These are phyloP conservation scores for Synanceia verrucosa DNA, from an alignment of 2,797 vertebrate genomes.

Conservation along the genomic window DNA sequence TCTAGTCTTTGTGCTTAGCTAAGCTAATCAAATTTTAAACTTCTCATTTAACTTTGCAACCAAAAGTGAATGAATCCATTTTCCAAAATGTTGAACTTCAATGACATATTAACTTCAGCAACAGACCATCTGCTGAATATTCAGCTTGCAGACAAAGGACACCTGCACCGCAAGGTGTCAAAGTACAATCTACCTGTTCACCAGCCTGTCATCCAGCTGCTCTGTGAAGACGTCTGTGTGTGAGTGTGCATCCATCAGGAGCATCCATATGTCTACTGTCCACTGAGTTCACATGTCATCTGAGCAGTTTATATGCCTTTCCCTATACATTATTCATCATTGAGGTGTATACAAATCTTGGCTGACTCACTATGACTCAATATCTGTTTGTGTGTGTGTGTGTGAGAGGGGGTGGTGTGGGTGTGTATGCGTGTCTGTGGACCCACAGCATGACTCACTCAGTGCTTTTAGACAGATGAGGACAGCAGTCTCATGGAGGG, in stretches of 20 bases:
- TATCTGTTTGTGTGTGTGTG: slow-evolving; percentile 46
- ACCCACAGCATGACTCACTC: slow-evolving; percentile 78
- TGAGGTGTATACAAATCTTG: slow-evolving; percentile 75
- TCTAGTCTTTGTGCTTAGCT: background rate
- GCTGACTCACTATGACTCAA: slow-evolving; percentile 81
- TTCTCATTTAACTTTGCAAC: background rate
- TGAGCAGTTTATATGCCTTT: slow-evolving; percentile 69
- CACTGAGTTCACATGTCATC: slow-evolving; percentile 65
- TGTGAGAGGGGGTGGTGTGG: too few species aligned
- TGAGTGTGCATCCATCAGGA: slow-evolving; percentile 18
- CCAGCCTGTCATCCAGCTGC: slow-evolving; percentile 43
- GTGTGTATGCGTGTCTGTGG: slow-evolving; percentile 40
- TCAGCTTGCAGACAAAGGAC: slow-evolving; percentile 44
- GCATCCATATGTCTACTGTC: slow-evolving; percentile 61
- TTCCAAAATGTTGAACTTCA: background rate
- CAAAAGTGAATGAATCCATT: background rate
- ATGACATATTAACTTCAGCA: background rate
- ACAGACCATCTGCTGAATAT: slow-evolving; percentile 18
- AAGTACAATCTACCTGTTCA: slow-evolving; percentile 51
- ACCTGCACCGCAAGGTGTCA: slow-evolving; percentile 48
- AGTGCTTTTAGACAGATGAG: slow-evolving; percentile 83
- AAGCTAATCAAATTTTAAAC: background rate
- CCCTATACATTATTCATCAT: slow-evolving; percentile 81
- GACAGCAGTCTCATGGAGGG: slow-evolving; percentile 72
- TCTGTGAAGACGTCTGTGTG: slow-evolving; percentile 24